Percentiles rank a stretch among this genome's conserved stretches.
Evolutionary conservation across 2,113 vertebrate genomes (phyloP).

Genomic region (Dipodomys merriami): DNA sequence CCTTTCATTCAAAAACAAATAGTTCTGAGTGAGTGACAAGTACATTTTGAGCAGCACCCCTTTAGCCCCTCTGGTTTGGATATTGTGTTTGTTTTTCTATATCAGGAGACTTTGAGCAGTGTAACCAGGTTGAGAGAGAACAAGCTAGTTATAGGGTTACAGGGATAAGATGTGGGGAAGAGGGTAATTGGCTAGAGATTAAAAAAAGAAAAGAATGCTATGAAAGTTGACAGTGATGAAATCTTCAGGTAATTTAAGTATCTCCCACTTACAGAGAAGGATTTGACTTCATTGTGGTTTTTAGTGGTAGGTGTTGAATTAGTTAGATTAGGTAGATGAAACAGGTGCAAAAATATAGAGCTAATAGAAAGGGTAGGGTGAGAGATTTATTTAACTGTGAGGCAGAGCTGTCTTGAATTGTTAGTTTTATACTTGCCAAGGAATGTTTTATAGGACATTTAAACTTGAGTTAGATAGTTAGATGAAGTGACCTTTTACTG

Average conservation of each 20-base stretch:
- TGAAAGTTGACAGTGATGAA: not conserved
- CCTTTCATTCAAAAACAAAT: not conserved
- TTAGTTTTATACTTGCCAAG: not conserved
- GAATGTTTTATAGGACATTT: conserved; percentile 12
- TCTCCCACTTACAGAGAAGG: not conserved
- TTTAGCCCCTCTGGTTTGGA: not conserved
- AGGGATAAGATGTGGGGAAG: not conserved
- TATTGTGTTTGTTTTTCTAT: not conserved
- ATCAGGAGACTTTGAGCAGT: not conserved
- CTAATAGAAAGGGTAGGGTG: not conserved
- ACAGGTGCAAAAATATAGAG: not conserved
- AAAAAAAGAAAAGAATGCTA: not conserved
- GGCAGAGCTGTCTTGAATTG: not conserved
- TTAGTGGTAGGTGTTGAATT: not conserved
- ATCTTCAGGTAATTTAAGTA: not conserved
- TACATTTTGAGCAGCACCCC: not conserved
- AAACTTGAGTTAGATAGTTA: not conserved
- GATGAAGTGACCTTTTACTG: not conserved
- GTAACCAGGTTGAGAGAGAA: conserved; percentile 1
- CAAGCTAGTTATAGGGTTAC: not conserved
- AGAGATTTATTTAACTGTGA: not conserved
- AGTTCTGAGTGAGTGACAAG: not conserved
- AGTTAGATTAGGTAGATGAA: not conserved
- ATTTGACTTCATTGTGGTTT: not conserved
- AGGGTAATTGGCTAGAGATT: not conserved